Conservation (phyloP, 2,888 invertebrate genomes). For the Platycheirus rosarum region DNA sequence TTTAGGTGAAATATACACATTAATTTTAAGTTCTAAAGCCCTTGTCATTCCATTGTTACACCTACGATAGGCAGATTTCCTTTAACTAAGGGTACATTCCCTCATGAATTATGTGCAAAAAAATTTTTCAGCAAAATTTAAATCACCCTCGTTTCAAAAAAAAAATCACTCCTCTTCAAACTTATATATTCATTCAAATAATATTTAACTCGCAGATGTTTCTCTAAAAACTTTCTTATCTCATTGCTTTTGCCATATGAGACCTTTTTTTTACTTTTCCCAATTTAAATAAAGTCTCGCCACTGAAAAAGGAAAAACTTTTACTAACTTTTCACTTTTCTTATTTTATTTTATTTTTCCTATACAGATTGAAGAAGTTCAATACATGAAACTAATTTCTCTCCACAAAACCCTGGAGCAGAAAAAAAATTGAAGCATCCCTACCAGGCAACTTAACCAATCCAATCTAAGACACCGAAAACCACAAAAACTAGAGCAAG, state of each 20-base stretch:
- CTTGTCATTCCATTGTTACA: too few species aligned
- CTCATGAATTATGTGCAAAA: constrained; percentile 4
- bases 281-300: constrained; percentile 31
- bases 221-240: constrained; percentile 3
- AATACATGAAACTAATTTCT: constrained; percentile 47
- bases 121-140: neutral
- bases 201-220: constrained; percentile 6
- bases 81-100: too few species aligned
- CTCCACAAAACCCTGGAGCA: constrained; percentile 13
- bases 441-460: constrained; percentile 7
- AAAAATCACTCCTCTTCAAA: neutral
- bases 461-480: constrained; percentile 14
- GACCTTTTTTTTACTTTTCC: constrained; percentile 15
- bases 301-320: constrained; percentile 4
- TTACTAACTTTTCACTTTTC: constrained; percentile 45
- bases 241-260: constrained; percentile 28
- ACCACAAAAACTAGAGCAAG: constrained; percentile 51
- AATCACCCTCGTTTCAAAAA: neutral
- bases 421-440: too few species aligned
- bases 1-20: too few species aligned
- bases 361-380: constrained; percentile 50
- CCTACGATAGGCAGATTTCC: too few species aligned
- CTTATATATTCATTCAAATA: constrained; percentile 9
- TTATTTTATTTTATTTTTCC: constrained; percentile 5
- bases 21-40: too few species aligned